phyloP scores from a whole-genome alignment of 2,888 invertebrate species.

The Leptinotarsa haldemani region DNA sequence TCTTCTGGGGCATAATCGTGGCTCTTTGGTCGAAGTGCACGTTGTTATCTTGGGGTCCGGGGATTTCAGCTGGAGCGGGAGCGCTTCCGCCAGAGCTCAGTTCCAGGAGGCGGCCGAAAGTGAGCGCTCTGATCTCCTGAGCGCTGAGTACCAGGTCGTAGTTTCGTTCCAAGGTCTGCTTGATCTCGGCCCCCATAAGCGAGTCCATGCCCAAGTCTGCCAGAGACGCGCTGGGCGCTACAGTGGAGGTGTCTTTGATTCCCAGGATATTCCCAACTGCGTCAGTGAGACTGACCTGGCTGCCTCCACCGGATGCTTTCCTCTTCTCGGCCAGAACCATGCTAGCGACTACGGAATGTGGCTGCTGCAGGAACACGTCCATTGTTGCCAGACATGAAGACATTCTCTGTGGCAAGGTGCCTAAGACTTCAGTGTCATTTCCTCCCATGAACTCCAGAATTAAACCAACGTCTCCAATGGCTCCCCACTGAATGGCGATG shows the following conservation, averaged over 20 bases:
- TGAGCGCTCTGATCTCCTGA: constrained; percentile 89
- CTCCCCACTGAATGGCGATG: constrained; percentile 97
- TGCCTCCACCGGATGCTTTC: constrained; percentile 70
- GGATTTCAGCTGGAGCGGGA: constrained; percentile 46
- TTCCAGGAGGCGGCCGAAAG: constrained; percentile 79
- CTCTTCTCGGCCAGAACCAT: constrained; percentile 91
- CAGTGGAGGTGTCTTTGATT: constrained; percentile 85
- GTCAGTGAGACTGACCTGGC: constrained; percentile 76
- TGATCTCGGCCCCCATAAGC: constrained; percentile 98
- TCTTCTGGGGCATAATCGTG: constrained; percentile 81
- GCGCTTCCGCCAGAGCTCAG: constrained; percentile 61
- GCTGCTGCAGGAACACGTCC: constrained; percentile 90
- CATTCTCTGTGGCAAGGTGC: constrained; percentile 96
- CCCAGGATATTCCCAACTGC: constrained; percentile 91
- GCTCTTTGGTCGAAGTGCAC: constrained; percentile 65
- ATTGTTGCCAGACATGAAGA: constrained; percentile 90
- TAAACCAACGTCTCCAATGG: constrained; percentile 96
- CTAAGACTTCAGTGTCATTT: constrained; percentile 92
- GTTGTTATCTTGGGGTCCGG: constrained; percentile 65
- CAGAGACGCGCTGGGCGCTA: constrained; percentile 81
- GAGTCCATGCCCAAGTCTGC: constrained; percentile 99
- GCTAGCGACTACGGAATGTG: constrained; percentile 82
- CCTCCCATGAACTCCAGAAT: constrained; percentile 89
- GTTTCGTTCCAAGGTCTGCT: constrained; percentile 92
- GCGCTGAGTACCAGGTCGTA: constrained; percentile 91